Conservation (phyloP, 2,797 vertebrate genomes). For the Hapalemur alaotrensis region DNA sequence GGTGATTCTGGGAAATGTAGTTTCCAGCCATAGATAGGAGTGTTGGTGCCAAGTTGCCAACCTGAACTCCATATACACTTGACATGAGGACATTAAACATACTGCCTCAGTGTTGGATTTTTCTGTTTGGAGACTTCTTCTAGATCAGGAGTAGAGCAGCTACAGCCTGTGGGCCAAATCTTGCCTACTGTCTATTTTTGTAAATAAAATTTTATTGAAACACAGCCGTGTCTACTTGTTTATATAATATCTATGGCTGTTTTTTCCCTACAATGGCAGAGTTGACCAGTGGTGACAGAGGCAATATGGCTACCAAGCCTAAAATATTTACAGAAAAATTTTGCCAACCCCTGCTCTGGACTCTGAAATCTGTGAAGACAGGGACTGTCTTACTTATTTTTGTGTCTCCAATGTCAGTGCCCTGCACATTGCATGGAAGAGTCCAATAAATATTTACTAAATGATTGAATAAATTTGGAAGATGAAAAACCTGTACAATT, state of each 20-base stretch:
- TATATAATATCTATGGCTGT: background rate
- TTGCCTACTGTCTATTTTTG: background rate
- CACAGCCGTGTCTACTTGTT: background rate
- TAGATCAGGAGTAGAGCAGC: background rate
- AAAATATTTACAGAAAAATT: background rate
- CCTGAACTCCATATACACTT: no score
- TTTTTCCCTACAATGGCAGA: background rate
- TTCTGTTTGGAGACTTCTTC: background rate
- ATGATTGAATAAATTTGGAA: background rate
- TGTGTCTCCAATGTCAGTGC: background rate
- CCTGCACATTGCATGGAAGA: background rate
- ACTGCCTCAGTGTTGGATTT: background rate
- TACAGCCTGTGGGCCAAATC: background rate
- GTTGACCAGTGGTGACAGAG: background rate
- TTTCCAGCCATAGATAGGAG: background rate
- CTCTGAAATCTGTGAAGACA: background rate
- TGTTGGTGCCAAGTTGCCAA: background rate
- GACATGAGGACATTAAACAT: background rate
- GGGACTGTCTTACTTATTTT: background rate
- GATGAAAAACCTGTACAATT: background rate
- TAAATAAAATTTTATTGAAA: constrained; percentile 36
- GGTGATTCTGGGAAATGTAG: background rate
- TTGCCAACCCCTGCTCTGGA: background rate
- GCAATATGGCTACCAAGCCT: background rate
- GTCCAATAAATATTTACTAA: background rate